Percentiles rank a stretch among this genome's conserved stretches.
Evolutionary conservation across 2,888 invertebrate species (phyloP).

Genomic region (Metallyticus violacea): DNA sequence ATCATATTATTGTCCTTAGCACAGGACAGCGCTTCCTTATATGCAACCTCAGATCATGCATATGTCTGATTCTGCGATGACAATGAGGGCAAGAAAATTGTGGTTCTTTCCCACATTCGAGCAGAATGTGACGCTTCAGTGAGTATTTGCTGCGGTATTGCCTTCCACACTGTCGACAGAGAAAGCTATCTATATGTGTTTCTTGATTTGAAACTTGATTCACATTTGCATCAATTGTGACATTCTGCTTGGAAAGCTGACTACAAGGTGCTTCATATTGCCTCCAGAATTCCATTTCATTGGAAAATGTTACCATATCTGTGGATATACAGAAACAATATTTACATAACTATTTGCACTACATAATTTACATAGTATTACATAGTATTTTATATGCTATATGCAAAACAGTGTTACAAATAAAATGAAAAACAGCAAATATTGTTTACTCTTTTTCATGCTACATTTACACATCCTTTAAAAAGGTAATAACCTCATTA

Average conservation of each 20-base stretch:
- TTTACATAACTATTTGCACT: too few species aligned
- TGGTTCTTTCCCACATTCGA: constrained; percentile 37
- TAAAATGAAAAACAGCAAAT: too few species aligned
- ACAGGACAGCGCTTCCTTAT: constrained; percentile 30
- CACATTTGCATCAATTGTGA: neutral
- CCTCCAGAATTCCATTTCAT: neutral
- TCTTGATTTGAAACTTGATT: constrained; percentile 2
- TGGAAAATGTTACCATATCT: neutral
- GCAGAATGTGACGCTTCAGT: constrained; percentile 19
- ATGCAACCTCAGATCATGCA: constrained; percentile 43
- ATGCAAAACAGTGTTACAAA: too few species aligned
- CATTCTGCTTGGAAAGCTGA: neutral
- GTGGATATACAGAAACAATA: neutral
- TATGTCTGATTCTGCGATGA: constrained; percentile 25
- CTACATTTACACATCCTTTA: too few species aligned
- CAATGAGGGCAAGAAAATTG: constrained; percentile 35
- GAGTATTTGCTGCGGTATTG: constrained; percentile 23
- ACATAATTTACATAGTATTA: too few species aligned
- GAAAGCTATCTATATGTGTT: constrained; percentile 12
- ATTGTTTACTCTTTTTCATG: too few species aligned
- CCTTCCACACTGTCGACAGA: constrained; percentile 24
- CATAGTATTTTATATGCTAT: too few species aligned
- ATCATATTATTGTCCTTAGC: neutral
- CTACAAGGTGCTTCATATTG: neutral
- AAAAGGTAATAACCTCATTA: too few species aligned